Percentiles rank a stretch among this genome's conserved stretches.
Conservation (phyloP, 2,888 invertebrate species). For the Drosophila paramelanica region DNA sequence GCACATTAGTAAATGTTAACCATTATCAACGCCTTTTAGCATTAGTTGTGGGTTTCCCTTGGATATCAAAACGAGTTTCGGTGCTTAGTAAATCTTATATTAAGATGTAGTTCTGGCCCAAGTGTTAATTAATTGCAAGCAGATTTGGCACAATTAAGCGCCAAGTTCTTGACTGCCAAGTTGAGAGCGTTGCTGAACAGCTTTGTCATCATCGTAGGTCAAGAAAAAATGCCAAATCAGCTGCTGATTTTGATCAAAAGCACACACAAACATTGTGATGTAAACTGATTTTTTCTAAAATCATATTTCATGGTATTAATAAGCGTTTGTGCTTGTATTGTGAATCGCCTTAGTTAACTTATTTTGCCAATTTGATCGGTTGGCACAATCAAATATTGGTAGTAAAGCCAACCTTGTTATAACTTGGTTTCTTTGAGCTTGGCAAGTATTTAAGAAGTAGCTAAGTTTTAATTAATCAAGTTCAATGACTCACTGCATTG, state of each 20-base stretch:
- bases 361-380: slow-evolving; percentile 2
- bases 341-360: too few species aligned
- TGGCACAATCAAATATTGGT: neutral
- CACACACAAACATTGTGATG: neutral
- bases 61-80: too few species aligned
- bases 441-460: slow-evolving; percentile 2
- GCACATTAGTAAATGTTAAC: too few species aligned
- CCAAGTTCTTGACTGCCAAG: neutral
- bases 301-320: slow-evolving; percentile 7
- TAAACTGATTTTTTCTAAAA: neutral
- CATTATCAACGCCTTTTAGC: too few species aligned
- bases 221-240: slow-evolving; percentile 8
- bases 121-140: too few species aligned
- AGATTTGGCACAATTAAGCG: neutral
- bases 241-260: slow-evolving; percentile 11
- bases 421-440: neutral
- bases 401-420: neutral
- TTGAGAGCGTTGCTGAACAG: neutral
- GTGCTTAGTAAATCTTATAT: too few species aligned
- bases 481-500: too few species aligned
- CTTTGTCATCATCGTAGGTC: slow-evolving; percentile 20
- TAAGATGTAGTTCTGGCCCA: too few species aligned
- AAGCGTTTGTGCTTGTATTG: neutral
- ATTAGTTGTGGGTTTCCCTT: too few species aligned
- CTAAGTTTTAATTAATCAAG: neutral